These are phyloP conservation scores for Eupithecia subfuscata DNA, from an alignment of 2,888 invertebrate species.

Conservation along the genomic window DNA sequence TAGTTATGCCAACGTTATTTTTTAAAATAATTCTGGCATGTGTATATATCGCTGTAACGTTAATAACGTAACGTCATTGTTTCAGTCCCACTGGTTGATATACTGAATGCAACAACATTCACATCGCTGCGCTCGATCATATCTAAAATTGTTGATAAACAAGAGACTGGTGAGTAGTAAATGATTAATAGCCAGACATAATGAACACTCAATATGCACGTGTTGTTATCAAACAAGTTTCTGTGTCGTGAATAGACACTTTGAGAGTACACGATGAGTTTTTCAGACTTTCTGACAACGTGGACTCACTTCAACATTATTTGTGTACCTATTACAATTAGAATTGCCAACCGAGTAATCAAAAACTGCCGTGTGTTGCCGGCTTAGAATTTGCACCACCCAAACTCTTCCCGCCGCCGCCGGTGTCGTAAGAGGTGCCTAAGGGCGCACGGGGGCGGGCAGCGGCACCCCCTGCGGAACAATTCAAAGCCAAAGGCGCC, in stretches of 20 bases:
- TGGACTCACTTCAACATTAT: constrained; percentile 32
- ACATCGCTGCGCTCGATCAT: constrained; percentile 77
- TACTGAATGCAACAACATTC: constrained; percentile 73
- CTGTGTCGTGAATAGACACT: background rate
- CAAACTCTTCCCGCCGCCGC: no score
- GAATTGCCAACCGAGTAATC: no score
- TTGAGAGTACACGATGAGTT: background rate
- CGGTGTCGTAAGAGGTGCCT: no score
- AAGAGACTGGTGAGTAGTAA: constrained; percentile 72
- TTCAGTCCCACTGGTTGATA: constrained; percentile 74
- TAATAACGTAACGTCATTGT: constrained; percentile 36
- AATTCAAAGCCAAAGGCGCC: no score
- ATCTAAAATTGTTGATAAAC: constrained; percentile 76
- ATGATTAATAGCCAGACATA: background rate
- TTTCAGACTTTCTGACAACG: constrained; percentile 66
- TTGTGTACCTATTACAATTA: no score
- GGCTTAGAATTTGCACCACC: no score
- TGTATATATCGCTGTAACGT: background rate
- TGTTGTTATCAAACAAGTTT: background rate
- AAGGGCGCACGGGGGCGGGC: no score
- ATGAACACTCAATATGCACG: background rate
- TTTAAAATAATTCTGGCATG: background rate
- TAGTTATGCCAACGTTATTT: no score
- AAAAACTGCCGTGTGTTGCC: no score
- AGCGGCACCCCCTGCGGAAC: no score